These are phyloP conservation scores for Dilophus febrilis DNA, from an alignment of 2,888 invertebrate species.

Conservation along the genomic window DNA sequence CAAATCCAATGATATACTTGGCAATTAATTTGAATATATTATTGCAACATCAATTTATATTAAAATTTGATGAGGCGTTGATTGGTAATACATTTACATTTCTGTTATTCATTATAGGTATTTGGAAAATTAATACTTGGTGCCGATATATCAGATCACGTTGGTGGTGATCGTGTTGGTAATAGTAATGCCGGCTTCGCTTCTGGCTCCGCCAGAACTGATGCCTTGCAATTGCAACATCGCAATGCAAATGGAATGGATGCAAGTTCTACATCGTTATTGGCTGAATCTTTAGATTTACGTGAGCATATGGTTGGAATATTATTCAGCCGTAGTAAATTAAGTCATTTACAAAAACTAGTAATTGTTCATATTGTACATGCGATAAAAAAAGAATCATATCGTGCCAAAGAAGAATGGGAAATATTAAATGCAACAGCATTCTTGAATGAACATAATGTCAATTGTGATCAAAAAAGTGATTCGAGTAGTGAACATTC, in stretches of 20 bases:
- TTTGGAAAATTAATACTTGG: conserved; percentile 72
- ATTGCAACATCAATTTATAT: neutral
- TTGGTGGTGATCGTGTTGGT: conserved; percentile 46
- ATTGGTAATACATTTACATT: conserved; percentile 2
- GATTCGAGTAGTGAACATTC: conserved; percentile 20
- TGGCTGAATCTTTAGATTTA: conserved; percentile 46
- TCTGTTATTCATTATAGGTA: conserved; percentile 36
- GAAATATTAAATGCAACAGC: conserved; percentile 39
- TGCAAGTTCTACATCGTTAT: conserved; percentile 21
- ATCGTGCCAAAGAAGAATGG: conserved; percentile 81
- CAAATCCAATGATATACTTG: too few relatives aligned
- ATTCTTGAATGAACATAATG: conserved; percentile 15
- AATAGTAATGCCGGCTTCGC: conserved; percentile 10
- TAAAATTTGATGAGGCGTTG: neutral
- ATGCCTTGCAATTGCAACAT: too few relatives aligned
- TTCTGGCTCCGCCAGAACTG: conserved; percentile 14
- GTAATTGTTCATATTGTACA: conserved; percentile 80
- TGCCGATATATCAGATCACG: conserved; percentile 18
- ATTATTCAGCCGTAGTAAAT: conserved; percentile 80
- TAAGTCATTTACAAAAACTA: conserved; percentile 85
- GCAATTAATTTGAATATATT: too few relatives aligned
- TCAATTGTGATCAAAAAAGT: conserved; percentile 20
- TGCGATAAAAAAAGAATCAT: conserved; percentile 79
- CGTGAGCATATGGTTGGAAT: conserved; percentile 95
- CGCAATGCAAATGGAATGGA: conserved; percentile 18